A percentile compares a stretch with the other conserved stretches of the same genome.
phyloP scores from a whole-genome alignment of 2,888 invertebrate species.

The Portevinia maculata region DNA sequence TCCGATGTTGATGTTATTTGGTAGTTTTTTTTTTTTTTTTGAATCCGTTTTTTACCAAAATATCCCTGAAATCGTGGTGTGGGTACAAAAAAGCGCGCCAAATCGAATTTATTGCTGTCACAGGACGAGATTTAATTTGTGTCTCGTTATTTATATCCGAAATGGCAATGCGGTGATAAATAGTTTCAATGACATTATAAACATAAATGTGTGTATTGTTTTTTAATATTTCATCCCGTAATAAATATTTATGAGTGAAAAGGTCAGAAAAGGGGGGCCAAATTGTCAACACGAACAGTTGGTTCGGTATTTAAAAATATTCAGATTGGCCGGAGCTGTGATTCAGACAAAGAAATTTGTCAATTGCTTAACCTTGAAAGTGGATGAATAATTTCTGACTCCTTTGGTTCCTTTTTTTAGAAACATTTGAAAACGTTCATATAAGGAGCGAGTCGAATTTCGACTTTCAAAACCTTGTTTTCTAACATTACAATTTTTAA shows the following conservation, averaged over 20 bases:
- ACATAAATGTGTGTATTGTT: conserved; percentile 1
- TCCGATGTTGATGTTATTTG: conserved; percentile 45
- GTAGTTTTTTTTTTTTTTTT: conserved; percentile 17
- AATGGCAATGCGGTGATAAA: conserved; percentile 68
- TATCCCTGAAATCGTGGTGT: conserved; percentile 6
- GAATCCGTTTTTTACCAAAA: conserved; percentile 37
- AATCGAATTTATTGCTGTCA: conserved; percentile 72
- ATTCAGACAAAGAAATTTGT: no score
- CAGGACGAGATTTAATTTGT: conserved; percentile 73
- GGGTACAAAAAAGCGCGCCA: conserved; percentile 5
- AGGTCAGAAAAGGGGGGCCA: conserved; percentile 10
- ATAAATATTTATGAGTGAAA: conserved; percentile 33
- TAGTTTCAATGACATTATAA: conserved; percentile 51
- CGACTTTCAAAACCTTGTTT: no score
- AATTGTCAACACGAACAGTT: neutral
- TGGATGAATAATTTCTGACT: no score
- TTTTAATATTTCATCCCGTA: conserved; percentile 10
- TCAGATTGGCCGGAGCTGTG: no score
- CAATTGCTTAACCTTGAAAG: no score
- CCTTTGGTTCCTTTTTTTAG: no score
- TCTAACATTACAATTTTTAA: no score
- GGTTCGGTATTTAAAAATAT: neutral
- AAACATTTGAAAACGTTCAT: no score
- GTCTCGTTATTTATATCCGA: conserved; percentile 72
- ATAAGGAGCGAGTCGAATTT: no score